Evolutionary conservation across 2,888 invertebrate species (phyloP), one percentile per base, ranked within the genome.

Genomic region (Lymantria dispar): DNA sequence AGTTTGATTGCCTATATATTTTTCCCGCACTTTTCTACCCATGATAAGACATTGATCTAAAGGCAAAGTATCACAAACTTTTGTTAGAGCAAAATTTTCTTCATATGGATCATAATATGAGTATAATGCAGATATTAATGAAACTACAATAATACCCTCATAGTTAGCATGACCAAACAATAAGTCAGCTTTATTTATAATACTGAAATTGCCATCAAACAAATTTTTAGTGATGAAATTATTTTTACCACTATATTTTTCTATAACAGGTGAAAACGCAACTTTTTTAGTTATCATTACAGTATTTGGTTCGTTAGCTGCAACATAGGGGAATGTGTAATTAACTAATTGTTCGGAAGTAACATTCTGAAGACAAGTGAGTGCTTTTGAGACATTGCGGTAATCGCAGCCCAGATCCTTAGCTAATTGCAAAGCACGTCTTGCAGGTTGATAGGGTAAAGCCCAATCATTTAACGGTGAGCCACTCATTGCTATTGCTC

Each of bases 381-480:
- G 14, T n/a, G n/a, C 12, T 14, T 13, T 2, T 8, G 8, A n/a
- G 1, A 14, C 3, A 40, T 13, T 12, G 7, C 7, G 3, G 8
- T 5, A 9, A 14, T 14, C 13, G 9, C 15, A 40, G 12, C 40
- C 40, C 14, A 40, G 8, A 7, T 40, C 5, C 14, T 40, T 40
- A 14, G 40, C 40, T 1, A 7, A 37, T 50, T 42, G 7, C 11
- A 76, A 78, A 0, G 78, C 78, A 43, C 78, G 60, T 45, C 54
- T 60, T 33, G 55, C 56, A 0, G 76, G 62, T 53, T 74, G 68
- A 47, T 70, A 76, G 3, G 74, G 45, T n/a, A 63, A 41, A 0
- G 70, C 52, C 69, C 74, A 79, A 38, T 81, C 78, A 47, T 76
- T 70, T 10, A 64, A 50, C 0, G 74, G 68, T 0, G 70, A 74